Evolutionary conservation across 2,888 invertebrate species (phyloP), one percentile per base, ranked within the genome.

Genomic region (Siphlonurus alternatus): DNA sequence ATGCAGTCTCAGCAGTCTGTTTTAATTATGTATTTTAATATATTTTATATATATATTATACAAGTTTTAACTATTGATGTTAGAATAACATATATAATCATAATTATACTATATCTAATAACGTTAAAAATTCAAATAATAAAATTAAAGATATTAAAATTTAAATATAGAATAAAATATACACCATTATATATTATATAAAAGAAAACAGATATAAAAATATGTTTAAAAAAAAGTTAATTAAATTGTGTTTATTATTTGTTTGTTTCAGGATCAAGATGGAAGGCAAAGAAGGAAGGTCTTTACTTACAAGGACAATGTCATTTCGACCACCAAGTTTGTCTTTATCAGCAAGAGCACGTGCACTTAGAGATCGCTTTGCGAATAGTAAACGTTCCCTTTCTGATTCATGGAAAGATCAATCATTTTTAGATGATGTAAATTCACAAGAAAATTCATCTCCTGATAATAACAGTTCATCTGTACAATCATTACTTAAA

Each of bases 321-420:
- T 63, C 63, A 15, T 63, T 63, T 23, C 25, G 25, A 19, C 63
- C 63, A 5, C 20, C 63, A 56, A 56, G 22, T 22, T 56, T 56
- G n/a, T 67, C 67, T 62, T 63, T 68, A 15, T 67, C 68, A 23
- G 65, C 68, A 1, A 59, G 66, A 60, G 67, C 68, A 22, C 61
- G 67, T 38, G 67, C 68, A 22, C 59, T 68, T 23, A 65, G 67
- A 18, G 65, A 68, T 38, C 62, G 66, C 22, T 68, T 68, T 64
- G 67, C 66, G 1, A 64, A 65, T 10, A 64, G 64, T 20, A 67
- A 68, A 62, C 59, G 67, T 19, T 68, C 68, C 15, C 63, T 68
- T 56, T 67, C 67, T 18, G 68, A 67, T 59, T 65, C 66, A 2
- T 68, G 68, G 68, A 56, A 56, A 56, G 56, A 56, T 56, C n/a